Evolutionary conservation across 2,113 vertebrate species (phyloP).

Genomic region (Coregonus clupeaformis): DNA sequence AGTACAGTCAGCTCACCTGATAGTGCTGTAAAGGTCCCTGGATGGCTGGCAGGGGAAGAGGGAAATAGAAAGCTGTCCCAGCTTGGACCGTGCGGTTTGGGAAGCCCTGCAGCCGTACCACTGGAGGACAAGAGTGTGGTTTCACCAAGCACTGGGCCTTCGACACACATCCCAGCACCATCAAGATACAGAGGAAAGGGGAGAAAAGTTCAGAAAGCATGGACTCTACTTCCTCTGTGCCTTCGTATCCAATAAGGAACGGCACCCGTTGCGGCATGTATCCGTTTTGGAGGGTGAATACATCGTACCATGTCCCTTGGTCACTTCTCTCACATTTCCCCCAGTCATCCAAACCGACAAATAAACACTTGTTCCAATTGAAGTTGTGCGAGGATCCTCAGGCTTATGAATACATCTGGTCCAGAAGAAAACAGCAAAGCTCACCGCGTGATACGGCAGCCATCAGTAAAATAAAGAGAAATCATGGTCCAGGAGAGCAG

Average conservation of each 20-base stretch:
- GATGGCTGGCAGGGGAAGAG: slow-evolving; percentile 40
- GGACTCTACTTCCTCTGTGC: slow-evolving; percentile 15
- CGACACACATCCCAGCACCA: slow-evolving; percentile 27
- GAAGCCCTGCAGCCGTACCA: slow-evolving; percentile 28
- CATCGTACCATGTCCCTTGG: background rate
- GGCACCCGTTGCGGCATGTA: background rate
- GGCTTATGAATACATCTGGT: background rate
- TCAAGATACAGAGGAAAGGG: slow-evolving; percentile 19
- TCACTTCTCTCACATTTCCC: background rate
- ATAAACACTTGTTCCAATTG: background rate
- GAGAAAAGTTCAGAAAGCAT: background rate
- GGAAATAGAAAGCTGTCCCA: slow-evolving; percentile 54
- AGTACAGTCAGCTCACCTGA: slow-evolving; percentile 43
- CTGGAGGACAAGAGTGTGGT: background rate
- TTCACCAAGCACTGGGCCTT: background rate
- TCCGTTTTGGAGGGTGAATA: background rate
- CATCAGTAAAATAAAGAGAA: background rate
- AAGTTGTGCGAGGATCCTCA: background rate
- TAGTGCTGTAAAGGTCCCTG: slow-evolving; percentile 15
- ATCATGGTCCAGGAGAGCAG: background rate
- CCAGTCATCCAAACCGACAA: background rate
- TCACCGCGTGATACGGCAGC: background rate
- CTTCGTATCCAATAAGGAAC: background rate
- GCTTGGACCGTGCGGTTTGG: slow-evolving; percentile 21
- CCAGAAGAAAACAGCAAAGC: background rate